Evolutionary conservation across 1,140 invertebrate species (phyloP), one percentile per base, ranked within the genome.

Genomic region (Phymorhynchus buccinoides): DNA sequence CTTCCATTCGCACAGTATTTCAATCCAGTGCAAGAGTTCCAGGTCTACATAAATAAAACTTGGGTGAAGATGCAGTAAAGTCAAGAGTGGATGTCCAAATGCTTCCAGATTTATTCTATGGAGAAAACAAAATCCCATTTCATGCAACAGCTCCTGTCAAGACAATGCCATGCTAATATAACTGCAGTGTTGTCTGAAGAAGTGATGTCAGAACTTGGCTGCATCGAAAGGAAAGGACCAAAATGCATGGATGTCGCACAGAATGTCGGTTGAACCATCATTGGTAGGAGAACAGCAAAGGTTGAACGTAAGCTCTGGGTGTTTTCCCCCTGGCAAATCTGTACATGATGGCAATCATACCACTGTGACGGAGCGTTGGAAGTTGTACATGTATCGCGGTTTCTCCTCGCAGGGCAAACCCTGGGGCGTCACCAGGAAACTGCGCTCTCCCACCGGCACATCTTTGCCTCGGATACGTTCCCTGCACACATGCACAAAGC

Each of bases 391-490:
- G 56, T 83, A 86, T n/a, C 86, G 80, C 73, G 42, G 75, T 62
- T 88, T 84, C 1, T 85, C 84, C 39, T 86, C 87, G 66, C 83
- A 80, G 27, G 91, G 91, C 79, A 80, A 41, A 16, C 80, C 81
- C 82, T 92, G 88, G 14, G 90, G 91, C 7, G 87, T 80, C 6
- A 91, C 88, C 1, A 92, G 80, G 83, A 89, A 90, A 37, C 89
- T 86, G 62, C 90, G 81, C 56, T 92, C 90, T 81, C 89, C 86
- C 71, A 90, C 41, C 22, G 83, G 84, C 0, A 92, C 88, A 89
- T 92, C 91, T 71, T 92, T 92, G 7, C 81, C 89, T 78, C 91
- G 83, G 9, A 92, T 87, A 81, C 90, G 83, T 82, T 92, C 91
- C 80, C 91, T 91, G 88, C 12, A 39, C 6, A 37, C n/a, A n/a